Percentiles rank a stretch among this genome's conserved stretches.
Evolutionary conservation across 2,888 invertebrate species (phyloP).

Genomic region (Oegoconia quadripuncta): DNA sequence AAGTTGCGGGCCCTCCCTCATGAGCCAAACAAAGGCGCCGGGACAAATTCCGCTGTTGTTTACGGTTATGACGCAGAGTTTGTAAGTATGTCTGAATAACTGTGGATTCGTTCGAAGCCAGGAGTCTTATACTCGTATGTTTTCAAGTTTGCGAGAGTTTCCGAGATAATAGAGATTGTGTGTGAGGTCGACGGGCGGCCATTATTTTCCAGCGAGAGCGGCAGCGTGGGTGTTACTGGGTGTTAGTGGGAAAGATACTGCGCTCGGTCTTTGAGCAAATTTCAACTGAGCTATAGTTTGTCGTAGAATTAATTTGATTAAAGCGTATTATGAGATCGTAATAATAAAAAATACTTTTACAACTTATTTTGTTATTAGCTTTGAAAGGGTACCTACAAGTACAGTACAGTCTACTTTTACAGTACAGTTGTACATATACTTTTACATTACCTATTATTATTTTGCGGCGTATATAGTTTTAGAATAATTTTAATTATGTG

Average conservation of each 20-base stretch:
- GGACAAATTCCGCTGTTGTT: slow-evolving; percentile 60
- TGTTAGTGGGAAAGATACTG: slow-evolving; percentile 20
- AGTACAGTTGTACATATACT: too few species aligned
- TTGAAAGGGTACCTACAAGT: too few species aligned
- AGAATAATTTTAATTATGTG: too few species aligned
- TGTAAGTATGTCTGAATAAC: slow-evolving; percentile 50
- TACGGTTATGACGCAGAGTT: slow-evolving; percentile 61
- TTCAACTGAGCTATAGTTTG: slow-evolving; percentile 13
- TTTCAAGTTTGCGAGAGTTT: slow-evolving; percentile 41
- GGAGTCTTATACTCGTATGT: slow-evolving; percentile 32
- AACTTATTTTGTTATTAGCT: slow-evolving; percentile 2
- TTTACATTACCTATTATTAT: too few species aligned
- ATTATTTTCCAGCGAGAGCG: slow-evolving; percentile 24
- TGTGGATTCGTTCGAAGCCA: slow-evolving; percentile 39
- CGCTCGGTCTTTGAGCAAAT: slow-evolving; percentile 18
- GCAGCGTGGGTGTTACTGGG: slow-evolving; percentile 20
- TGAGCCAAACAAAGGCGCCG: slow-evolving; percentile 61
- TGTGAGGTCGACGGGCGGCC: slow-evolving; percentile 25
- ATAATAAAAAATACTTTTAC: slow-evolving; percentile 5
- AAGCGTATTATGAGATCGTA: slow-evolving; percentile 10
- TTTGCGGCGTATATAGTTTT: too few species aligned
- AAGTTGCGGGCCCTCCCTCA: slow-evolving; percentile 50
- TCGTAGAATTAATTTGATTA: slow-evolving; percentile 16
- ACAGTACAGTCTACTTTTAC: too few species aligned
- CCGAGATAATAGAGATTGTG: slow-evolving; percentile 43